Evolutionary conservation across 2,113 vertebrate species (phyloP), one percentile per base, ranked within the genome.

Genomic region (Calyptomena viridis): DNA sequence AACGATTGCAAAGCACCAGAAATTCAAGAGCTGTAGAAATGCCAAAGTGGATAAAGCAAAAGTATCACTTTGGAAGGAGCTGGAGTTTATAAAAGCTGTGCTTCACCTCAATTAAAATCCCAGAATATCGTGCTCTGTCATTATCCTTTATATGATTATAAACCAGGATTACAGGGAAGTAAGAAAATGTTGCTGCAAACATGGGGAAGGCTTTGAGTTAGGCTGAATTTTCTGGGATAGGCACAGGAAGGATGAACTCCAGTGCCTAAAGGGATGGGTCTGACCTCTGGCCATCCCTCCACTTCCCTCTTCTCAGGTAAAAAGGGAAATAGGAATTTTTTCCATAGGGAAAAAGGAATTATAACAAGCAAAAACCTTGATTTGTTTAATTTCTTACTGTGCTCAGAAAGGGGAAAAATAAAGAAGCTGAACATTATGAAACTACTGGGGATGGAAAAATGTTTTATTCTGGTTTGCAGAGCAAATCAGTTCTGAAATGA

Each of bases 121-220:
- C 37, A 58, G 55, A 56, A 30, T 1, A 2, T 35, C 0, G 3
- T 1, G 5, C 27, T 11, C 40, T 1, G 0, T 40, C 39, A 9
- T 72, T 62, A n/a, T 27, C 80, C 44, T 46, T n/a, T 52, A 19
- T 14, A 25, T 0, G 6, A 27, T 67, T 35, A 25, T 37, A n/a
- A 52, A 28, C 20, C 1, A 1, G 5, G 13, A 50, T 66, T 46
- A 35, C n/a, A 47, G 39, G 28, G 62, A 44, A 87, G 52, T 16
- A 27, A 40, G 66, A 63, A 25, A 79, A 8, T 0, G 3, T 68
- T 64, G 40, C 72, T 50, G 30, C 81, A 47, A 46, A 18, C 30
- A 44, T 0, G 1, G 59, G 73, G 44, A 23, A 44, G 37, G 27
- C 22, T 50, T 35, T 18, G 17, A 31, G 68, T 15, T 35, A 23